Evolutionary conservation across 2,888 invertebrate genomes (phyloP).

Genomic region (Gibbula magus): DNA sequence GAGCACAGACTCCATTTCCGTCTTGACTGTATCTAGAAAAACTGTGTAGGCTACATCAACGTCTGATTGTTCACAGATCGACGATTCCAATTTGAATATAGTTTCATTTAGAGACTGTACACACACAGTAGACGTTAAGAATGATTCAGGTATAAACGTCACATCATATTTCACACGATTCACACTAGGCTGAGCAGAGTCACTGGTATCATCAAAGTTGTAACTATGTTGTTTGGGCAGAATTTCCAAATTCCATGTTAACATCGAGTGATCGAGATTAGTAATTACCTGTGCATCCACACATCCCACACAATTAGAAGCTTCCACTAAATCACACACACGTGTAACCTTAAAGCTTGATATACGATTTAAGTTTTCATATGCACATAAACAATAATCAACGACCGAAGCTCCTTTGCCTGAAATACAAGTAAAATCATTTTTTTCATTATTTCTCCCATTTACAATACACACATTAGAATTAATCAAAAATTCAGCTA

Average conservation of each 20-base stretch:
- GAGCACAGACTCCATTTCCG: neutral
- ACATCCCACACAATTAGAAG: neutral
- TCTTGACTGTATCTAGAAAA: neutral
- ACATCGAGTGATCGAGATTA: no score
- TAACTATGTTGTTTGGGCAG: neutral
- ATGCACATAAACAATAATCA: neutral
- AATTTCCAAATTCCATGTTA: neutral
- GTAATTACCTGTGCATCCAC: no score
- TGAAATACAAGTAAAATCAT: neutral
- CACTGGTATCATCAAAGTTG: neutral
- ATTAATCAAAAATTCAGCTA: neutral
- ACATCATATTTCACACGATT: neutral
- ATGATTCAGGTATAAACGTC: neutral
- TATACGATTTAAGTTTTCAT: neutral
- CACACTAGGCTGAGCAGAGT: neutral
- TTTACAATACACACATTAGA: neutral
- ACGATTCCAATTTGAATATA: neutral
- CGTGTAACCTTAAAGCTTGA: neutral
- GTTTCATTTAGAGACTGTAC: neutral
- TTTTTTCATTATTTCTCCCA: neutral
- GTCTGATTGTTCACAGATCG: neutral
- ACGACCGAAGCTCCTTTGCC: neutral
- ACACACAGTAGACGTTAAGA: neutral
- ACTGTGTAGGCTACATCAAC: neutral
- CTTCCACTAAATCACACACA: neutral